These are phyloP conservation scores for Tapera naevia DNA, from an alignment of 2,797 vertebrate genomes.

Conservation along the genomic window DNA sequence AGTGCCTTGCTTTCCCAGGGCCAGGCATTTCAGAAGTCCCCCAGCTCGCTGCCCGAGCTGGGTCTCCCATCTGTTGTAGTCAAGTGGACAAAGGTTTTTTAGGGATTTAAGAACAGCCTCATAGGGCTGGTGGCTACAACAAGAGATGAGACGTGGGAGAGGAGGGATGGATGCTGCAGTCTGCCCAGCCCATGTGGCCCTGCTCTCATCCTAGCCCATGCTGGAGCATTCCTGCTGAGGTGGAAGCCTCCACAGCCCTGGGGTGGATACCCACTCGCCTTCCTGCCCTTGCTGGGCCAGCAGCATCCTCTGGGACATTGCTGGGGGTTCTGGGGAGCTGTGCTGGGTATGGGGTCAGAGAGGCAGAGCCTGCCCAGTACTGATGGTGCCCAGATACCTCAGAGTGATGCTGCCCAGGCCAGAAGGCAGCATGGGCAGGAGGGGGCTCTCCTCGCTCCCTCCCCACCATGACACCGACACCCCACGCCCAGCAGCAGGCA, in stretches of 20 bases:
- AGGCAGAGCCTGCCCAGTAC: background rate
- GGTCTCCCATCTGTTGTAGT: too few species aligned
- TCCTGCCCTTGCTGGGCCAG: background rate
- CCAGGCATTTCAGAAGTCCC: background rate
- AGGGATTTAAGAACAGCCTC: background rate
- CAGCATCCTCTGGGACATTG: background rate
- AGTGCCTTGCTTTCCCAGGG: background rate
- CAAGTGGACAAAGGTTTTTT: background rate
- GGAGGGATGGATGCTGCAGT: background rate
- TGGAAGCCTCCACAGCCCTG: background rate
- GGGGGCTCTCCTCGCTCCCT: background rate
- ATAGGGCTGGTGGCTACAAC: rapidly evolving
- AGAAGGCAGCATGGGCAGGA: rapidly evolving
- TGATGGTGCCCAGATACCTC: background rate
- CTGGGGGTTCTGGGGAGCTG: background rate
- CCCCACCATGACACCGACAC: background rate
- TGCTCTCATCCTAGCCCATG: too few species aligned
- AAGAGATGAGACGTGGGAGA: background rate
- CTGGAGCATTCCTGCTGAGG: rapidly evolving
- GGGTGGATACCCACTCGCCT: background rate
- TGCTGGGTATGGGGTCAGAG: background rate
- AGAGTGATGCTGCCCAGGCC: rapidly evolving
- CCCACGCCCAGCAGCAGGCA: background rate
- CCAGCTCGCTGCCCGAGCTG: background rate
- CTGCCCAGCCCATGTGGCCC: background rate